These are phyloP conservation scores for Lasioglossum malachurum DNA, from an alignment of 2,888 invertebrate genomes.

Conservation along the genomic window DNA sequence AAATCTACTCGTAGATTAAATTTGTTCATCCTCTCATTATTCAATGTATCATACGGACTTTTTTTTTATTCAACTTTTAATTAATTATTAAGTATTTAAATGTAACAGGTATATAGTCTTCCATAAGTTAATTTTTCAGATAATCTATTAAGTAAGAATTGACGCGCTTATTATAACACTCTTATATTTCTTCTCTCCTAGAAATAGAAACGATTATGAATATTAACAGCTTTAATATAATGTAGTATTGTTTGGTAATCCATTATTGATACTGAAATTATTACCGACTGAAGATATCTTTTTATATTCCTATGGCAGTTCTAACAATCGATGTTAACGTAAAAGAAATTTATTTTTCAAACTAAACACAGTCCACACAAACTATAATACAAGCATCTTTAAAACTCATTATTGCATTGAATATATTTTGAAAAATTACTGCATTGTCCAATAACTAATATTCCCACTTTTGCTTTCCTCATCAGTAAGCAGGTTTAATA, in stretches of 20 bases:
- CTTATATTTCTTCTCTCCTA: constrained; percentile 29
- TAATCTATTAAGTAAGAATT: constrained; percentile 79
- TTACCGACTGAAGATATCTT: constrained; percentile 64
- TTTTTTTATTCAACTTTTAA: constrained; percentile 3
- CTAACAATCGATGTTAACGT: neutral
- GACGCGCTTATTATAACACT: constrained; percentile 57
- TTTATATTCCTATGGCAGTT: constrained; percentile 13
- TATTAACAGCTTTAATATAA: constrained; percentile 66
- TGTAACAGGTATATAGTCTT: constrained; percentile 58
- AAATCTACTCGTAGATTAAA: constrained; percentile 22
- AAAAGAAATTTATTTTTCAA: neutral
- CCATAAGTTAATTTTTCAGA: constrained; percentile 75
- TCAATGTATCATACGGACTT: neutral
- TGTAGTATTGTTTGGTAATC: constrained; percentile 78
- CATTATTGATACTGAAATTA: constrained; percentile 74
- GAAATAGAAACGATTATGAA: constrained; percentile 19
- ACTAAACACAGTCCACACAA: neutral
- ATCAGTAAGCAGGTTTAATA: neutral
- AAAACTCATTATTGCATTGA: neutral
- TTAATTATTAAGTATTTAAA: constrained; percentile 12
- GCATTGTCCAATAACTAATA: neutral
- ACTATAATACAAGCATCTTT: neutral
- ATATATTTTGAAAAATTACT: neutral
- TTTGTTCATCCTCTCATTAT: neutral
- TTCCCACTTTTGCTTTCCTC: neutral